Base-by-base conservation (phyloP, 2,888 invertebrate genomes). In the Panzeria rudis region DNA sequence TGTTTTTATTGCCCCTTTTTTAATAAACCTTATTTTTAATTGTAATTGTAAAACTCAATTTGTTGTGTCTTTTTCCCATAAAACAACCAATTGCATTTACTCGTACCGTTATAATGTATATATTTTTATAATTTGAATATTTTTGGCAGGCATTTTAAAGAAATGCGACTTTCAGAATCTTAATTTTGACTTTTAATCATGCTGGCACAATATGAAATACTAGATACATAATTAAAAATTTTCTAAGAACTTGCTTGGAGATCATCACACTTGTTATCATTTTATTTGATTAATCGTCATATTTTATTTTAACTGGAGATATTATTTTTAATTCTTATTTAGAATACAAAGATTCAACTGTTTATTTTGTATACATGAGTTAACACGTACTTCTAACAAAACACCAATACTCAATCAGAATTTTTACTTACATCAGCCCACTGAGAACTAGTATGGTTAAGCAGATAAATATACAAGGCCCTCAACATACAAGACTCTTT, bases 241-340 rank as follows among this genome's bases (percentile, higher is more conserved):
- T 20, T 52, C 17, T 52, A 4, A 52, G 9, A 52, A 23, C 20
- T 23, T 23, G 8, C 3, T 52, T 52, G 23, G 41, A 59, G n/a
- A n/a, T n/a, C n/a, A n/a, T 50, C 29, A 5, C 32, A 32, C 6
- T 50, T 32, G 47, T 47, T 50, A 66, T 66, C 50, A 32, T 66
- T 66, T 32, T 15, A 6, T 44, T 64, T 50, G 38, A 15, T 44
- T 52, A 23, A 72, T 72, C 56, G 20, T 72, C 29, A 72, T 59
- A 56, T 29, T 44, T 56, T 25, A 41, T 71, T 71, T 72, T 44
- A 41, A 59, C 44, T 56, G 29, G 11, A 44, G 56, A 56, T 71
- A 32, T 71, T 71, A 56, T 71, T 41, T 56, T 20, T 54, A 44
- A 41, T 20, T 41, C 41, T 20, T 32, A 13, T 66, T 66, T 50